Conservation (phyloP, 2,888 invertebrate genomes). For the Tenthredo mesomela region DNA sequence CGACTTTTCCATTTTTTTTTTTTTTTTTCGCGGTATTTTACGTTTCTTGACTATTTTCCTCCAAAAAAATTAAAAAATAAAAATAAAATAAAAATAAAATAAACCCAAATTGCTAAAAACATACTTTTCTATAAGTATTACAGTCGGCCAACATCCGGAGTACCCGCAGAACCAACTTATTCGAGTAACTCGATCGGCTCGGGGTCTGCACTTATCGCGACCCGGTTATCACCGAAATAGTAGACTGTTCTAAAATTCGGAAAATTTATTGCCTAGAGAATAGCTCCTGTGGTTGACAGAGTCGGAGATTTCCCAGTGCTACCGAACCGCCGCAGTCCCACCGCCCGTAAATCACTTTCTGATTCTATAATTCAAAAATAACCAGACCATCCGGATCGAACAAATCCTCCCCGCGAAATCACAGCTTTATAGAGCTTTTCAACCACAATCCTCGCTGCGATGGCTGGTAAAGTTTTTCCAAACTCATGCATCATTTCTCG, state of each 20-base stretch:
- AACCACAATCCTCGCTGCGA: not conserved
- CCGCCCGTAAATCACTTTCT: constrained; percentile 13
- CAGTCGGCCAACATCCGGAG: not conserved
- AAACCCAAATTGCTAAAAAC: too few relatives aligned
- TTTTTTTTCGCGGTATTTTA: not conserved
- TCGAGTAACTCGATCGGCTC: constrained; percentile 3
- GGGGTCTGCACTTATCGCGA: not conserved
- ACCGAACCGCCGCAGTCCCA: not conserved
- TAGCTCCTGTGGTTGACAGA: constrained; percentile 29
- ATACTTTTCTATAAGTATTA: not conserved
- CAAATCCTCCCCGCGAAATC: not conserved
- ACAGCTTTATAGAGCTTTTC: not conserved
- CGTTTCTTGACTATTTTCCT: not conserved
- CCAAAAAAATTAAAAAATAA: too few relatives aligned
- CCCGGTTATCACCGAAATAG: constrained; percentile 15
- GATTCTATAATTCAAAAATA: constrained; percentile 22
- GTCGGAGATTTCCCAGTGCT: constrained; percentile 28
- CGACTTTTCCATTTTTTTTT: not conserved
- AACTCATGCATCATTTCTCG: not conserved
- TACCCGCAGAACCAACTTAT: not conserved
- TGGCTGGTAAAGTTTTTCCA: not conserved
- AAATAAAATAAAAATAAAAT: too few relatives aligned
- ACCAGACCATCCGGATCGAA: constrained; percentile 29
- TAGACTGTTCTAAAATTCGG: not conserved
- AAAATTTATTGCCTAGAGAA: constrained; percentile 6